Percentiles rank a stretch among this genome's conserved stretches.
Evolutionary conservation across 2,888 invertebrate genomes (phyloP).

Genomic region (Thumatha senex): DNA sequence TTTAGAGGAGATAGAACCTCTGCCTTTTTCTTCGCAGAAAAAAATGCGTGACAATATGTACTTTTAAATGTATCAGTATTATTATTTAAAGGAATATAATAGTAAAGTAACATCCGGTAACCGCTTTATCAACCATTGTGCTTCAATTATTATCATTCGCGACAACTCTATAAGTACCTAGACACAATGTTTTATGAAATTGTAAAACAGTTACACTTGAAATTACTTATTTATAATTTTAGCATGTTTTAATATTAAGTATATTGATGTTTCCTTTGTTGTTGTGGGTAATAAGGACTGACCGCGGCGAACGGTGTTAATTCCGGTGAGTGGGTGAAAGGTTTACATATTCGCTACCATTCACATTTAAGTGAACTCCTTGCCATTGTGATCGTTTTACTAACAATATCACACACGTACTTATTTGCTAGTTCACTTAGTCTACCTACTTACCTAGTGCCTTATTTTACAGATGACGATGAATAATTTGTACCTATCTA

Average conservation of each 20-base stretch:
- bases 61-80: background rate
- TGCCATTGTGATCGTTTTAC: slow-evolving; percentile 49
- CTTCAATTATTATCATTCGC: too few relatives aligned
- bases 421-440: background rate
- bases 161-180: background rate
- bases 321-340: slow-evolving; percentile 73
- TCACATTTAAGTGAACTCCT: slow-evolving; percentile 43
- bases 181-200: background rate
- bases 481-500: too few relatives aligned
- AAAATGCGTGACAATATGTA: too few relatives aligned
- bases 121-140: too few relatives aligned
- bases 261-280: slow-evolving; percentile 61
- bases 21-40: too few relatives aligned
- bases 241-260: slow-evolving; percentile 48
- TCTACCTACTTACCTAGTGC: background rate
- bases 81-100: too few relatives aligned
- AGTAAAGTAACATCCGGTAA: too few relatives aligned
- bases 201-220: background rate
- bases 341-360: slow-evolving; percentile 55
- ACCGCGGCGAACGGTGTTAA: slow-evolving; percentile 63
- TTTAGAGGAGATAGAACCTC: too few relatives aligned
- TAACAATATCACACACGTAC: slow-evolving; percentile 33
- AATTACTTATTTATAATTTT: slow-evolving; percentile 2
- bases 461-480: background rate
- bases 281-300: slow-evolving; percentile 75